Evolutionary conservation across 1,140 invertebrate species (phyloP).

Genomic region (Ips nitidus): DNA sequence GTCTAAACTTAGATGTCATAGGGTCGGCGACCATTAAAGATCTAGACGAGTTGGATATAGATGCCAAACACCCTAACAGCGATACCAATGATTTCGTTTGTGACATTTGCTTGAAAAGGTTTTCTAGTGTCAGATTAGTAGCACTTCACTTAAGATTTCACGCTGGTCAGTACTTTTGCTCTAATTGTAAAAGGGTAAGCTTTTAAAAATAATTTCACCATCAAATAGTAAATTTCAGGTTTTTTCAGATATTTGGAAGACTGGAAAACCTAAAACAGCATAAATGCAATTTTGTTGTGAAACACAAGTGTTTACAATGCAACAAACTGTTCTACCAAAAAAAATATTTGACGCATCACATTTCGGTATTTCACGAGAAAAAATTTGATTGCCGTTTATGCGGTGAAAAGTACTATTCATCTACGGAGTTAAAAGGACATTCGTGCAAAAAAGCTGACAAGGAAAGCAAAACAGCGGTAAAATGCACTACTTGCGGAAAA

Average conservation of each 20-base stretch:
- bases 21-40: slow-evolving; percentile 39
- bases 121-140: slow-evolving; percentile 54
- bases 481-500: slow-evolving; percentile 48
- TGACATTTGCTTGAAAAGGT: slow-evolving; percentile 59
- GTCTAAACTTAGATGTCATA: slow-evolving; percentile 42
- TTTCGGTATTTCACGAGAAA: slow-evolving; percentile 40
- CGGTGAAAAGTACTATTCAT: slow-evolving; percentile 34
- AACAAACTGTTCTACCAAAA: slow-evolving; percentile 43
- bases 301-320: slow-evolving; percentile 44
- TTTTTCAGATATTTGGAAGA: slow-evolving; percentile 48
- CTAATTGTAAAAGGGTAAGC: slow-evolving; percentile 49
- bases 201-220: slow-evolving; percentile 6
- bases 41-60: slow-evolving; percentile 34
- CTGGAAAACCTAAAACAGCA: slow-evolving; percentile 50
- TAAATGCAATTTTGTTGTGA: slow-evolving; percentile 39
- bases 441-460: slow-evolving; percentile 33
- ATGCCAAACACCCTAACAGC: too few species aligned
- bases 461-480: slow-evolving; percentile 30
- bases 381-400: slow-evolving; percentile 42
- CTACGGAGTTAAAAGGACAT: slow-evolving; percentile 41
- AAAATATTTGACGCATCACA: slow-evolving; percentile 49
- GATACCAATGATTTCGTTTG: slow-evolving; percentile 49
- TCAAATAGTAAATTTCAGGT: slow-evolving; percentile 20
- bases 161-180: slow-evolving; percentile 56
- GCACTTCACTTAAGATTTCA: slow-evolving; percentile 58